A percentile compares a stretch with the other conserved stretches of the same genome.
phyloP scores from a whole-genome alignment of 2,797 vertebrate species.

The Distichodus sexfasciatus region DNA sequence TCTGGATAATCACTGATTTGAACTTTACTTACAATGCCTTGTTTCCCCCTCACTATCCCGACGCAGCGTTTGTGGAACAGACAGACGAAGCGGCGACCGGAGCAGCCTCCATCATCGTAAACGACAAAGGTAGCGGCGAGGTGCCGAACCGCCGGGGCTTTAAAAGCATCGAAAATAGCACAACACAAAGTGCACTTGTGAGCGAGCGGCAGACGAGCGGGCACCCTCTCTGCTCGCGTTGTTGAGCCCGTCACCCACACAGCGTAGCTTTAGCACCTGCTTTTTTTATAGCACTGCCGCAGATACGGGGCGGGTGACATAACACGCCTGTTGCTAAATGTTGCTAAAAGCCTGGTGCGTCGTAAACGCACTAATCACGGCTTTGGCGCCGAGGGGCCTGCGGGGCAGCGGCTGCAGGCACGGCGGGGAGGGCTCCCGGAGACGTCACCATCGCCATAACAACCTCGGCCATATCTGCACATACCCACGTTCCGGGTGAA shows the following conservation, averaged over 20 bases:
- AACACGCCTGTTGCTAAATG: constrained; percentile 32
- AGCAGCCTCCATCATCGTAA: constrained; percentile 90
- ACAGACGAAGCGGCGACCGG: constrained; percentile 87
- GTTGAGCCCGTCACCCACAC: constrained; percentile 5
- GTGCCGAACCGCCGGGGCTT: constrained; percentile 13
- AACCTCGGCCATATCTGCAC: constrained; percentile 17
- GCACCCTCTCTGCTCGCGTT: constrained; percentile 37
- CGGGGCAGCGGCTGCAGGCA: constrained; percentile 3
- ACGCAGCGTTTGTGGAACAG: constrained; percentile 86
- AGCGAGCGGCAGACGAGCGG: constrained; percentile 34
- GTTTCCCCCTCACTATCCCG: constrained; percentile 55
- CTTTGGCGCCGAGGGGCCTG: constrained; percentile 14
- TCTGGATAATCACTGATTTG: too few species aligned
- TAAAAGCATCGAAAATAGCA: constrained; percentile 47
- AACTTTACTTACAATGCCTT: background rate
- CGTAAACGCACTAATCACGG: constrained; percentile 44
- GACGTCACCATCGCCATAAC: constrained; percentile 35
- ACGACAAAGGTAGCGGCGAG: constrained; percentile 81
- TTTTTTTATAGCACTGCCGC: constrained; percentile 33
- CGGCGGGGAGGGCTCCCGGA: constrained; percentile 13
- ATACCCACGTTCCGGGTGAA: constrained; percentile 33
- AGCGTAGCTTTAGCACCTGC: constrained; percentile 28
- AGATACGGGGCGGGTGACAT: constrained; percentile 35
- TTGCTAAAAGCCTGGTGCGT: constrained; percentile 21
- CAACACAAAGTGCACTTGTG: constrained; percentile 37